Percentiles rank a stretch among this genome's conserved stretches.
Evolutionary conservation across 2,797 vertebrate species (phyloP).

Genomic region (Pachyuromys duprasi): DNA sequence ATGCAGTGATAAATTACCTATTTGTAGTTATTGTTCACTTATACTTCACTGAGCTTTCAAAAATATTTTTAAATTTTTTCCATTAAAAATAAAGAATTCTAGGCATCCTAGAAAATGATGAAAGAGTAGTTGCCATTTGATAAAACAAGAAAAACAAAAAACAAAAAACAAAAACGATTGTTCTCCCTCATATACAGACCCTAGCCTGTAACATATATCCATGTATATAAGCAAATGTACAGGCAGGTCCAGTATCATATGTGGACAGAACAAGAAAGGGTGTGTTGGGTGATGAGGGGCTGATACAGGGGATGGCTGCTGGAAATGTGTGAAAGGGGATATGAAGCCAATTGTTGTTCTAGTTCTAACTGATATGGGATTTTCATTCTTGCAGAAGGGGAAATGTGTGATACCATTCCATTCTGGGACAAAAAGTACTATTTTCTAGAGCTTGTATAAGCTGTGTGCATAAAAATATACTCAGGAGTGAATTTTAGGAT

Average conservation of each 20-base stretch:
- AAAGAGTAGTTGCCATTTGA: background rate
- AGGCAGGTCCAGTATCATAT: background rate
- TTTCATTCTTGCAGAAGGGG: background rate
- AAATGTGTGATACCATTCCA: background rate
- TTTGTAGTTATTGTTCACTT: background rate
- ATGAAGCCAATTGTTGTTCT: background rate
- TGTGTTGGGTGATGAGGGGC: background rate
- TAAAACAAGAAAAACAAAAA: background rate
- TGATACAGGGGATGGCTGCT: background rate
- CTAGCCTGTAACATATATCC: background rate
- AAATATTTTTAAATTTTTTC: constrained; percentile 36
- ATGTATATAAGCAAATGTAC: background rate
- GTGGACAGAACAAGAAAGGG: background rate
- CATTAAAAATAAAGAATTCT: constrained; percentile 52
- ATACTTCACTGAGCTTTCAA: constrained; percentile 4
- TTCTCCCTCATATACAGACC: background rate
- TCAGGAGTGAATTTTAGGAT: background rate
- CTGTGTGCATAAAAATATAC: background rate
- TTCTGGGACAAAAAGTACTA: background rate
- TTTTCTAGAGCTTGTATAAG: background rate
- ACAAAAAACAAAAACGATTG: background rate
- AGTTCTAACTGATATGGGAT: background rate
- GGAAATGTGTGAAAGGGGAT: background rate
- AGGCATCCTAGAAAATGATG: constrained; percentile 38
- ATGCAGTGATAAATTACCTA: background rate